phyloP scores from a whole-genome alignment of 2,888 invertebrate species.

The Eristalis tenax region DNA sequence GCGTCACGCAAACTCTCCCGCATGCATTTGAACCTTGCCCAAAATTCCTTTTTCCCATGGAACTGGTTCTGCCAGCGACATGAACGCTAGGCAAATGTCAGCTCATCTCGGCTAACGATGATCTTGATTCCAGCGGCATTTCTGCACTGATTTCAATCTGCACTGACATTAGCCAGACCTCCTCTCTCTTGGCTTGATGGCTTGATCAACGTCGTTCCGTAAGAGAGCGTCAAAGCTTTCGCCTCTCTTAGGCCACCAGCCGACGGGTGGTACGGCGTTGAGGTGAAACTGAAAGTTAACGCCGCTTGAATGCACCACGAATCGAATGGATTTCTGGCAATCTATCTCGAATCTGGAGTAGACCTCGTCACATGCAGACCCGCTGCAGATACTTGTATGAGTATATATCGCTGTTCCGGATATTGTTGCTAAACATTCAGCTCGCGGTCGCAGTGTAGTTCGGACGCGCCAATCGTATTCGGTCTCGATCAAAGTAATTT shows the following conservation, averaged over 20 bases:
- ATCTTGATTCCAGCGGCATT: conserved; percentile 37
- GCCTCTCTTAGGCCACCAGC: conserved; percentile 33
- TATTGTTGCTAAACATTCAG: conserved; percentile 53
- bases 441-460: conserved; percentile 49
- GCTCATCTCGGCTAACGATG: conserved; percentile 9
- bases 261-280: conserved; percentile 13
- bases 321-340: background rate
- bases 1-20: background rate
- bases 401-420: conserved; percentile 52
- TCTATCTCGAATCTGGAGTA: conserved; percentile 32
- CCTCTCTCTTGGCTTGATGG: background rate
- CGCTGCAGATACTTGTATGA: background rate
- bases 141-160: conserved; percentile 11
- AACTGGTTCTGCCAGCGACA: background rate
- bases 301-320: conserved; percentile 38
- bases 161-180: conserved; percentile 2
- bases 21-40: background rate
- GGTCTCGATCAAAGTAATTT: background rate
- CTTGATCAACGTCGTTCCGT: background rate
- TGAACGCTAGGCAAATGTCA: conserved; percentile 34
- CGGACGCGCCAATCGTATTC: conserved; percentile 6
- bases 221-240: conserved; percentile 38
- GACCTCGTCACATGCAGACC: conserved; percentile 33
- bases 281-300: conserved; percentile 61
- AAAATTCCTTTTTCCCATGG: background rate